These are phyloP conservation scores for Campaea margaritaria DNA, from an alignment of 2,888 invertebrate genomes.

Conservation along the genomic window DNA sequence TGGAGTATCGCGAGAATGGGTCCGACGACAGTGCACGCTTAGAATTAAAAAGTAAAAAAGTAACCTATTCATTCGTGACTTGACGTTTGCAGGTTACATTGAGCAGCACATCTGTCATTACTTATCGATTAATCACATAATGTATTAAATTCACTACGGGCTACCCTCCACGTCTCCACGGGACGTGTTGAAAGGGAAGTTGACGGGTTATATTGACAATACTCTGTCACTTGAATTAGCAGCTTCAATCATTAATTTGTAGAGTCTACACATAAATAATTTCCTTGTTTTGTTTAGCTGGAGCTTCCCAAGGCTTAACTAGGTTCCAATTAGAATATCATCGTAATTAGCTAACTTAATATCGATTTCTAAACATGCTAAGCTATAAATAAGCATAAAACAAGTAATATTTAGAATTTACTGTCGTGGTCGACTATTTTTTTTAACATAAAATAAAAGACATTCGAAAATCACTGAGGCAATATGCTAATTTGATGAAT, in stretches of 20 bases:
- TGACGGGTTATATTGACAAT: too few relatives aligned
- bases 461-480: conserved; percentile 30
- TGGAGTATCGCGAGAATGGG: too few relatives aligned
- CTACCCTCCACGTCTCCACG: too few relatives aligned
- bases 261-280: not conserved
- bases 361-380: conserved; percentile 11
- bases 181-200: too few relatives aligned
- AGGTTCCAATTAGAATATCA: conserved; percentile 11
- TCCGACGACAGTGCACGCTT: too few relatives aligned
- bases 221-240: not conserved
- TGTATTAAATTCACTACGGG: too few relatives aligned
- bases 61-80: too few relatives aligned
- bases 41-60: too few relatives aligned
- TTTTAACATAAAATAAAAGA: conserved; percentile 12
- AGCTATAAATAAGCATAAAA: conserved; percentile 30
- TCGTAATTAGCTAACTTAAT: conserved; percentile 11
- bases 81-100: too few relatives aligned
- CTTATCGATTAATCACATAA: too few relatives aligned
- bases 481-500: conserved; percentile 57
- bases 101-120: too few relatives aligned
- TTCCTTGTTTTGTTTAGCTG: not conserved
- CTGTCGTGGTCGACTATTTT: conserved; percentile 19
- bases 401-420: conserved; percentile 31
- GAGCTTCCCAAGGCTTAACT: not conserved
- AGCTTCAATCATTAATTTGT: not conserved